These are phyloP conservation scores for Apostichopus parvimensis DNA, from an alignment of 35 echinoderm and acorn worm genomes.

Conservation along the genomic window DNA sequence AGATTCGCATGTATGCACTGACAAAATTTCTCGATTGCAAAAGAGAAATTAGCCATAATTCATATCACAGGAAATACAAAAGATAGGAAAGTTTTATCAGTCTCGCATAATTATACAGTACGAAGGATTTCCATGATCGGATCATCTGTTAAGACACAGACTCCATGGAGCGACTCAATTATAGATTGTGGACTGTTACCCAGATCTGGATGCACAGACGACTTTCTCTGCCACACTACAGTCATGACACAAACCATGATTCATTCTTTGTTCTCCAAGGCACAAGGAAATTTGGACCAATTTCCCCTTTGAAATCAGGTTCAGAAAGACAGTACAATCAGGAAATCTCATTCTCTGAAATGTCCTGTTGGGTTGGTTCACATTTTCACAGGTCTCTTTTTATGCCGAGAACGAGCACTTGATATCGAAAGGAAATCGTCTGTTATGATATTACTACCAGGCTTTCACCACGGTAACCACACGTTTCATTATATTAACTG, in stretches of 20 bases:
- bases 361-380: not conserved
- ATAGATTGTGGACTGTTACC: no score
- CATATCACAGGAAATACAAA: no score
- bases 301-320: not conserved
- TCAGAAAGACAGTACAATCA: not conserved
- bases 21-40: no score
- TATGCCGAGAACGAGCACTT: not conserved
- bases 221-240: no score
- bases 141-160: no score
- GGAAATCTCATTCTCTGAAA: not conserved
- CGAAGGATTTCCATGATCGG: no score
- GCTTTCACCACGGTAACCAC: not conserved
- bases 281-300: constrained; percentile 12
- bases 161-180: no score
- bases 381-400: not conserved
- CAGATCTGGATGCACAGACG: no score
- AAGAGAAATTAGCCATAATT: no score
- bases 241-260: not conserved
- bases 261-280: not conserved
- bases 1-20: no score
- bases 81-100: no score
- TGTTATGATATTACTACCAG: constrained; percentile 13
- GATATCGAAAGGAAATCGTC: constrained; percentile 13
- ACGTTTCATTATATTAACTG: not conserved
- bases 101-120: no score